Evolutionary conservation across 2,888 invertebrate genomes (phyloP).

Genomic region (Drosophila cognata): DNA sequence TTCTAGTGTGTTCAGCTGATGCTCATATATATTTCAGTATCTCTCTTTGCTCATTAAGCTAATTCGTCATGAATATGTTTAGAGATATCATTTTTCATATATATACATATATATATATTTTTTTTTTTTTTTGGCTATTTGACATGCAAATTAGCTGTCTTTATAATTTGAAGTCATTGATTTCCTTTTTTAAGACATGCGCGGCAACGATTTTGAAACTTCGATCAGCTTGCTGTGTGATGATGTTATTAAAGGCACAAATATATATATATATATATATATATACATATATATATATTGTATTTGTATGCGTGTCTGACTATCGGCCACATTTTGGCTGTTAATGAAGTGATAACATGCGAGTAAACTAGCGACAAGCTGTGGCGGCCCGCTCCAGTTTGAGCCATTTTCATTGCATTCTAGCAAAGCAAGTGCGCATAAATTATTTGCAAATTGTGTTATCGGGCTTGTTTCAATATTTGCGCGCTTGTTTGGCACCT

Average conservation of each 20-base stretch:
- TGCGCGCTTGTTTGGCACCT: slow-evolving; percentile 65
- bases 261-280: neutral
- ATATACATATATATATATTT: neutral
- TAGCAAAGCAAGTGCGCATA: slow-evolving; percentile 53
- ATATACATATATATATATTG: neutral
- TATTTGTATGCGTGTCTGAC: neutral
- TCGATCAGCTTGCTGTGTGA: slow-evolving; percentile 11
- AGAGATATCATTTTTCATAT: too few relatives aligned
- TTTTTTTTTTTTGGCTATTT: neutral
- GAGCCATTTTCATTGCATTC: slow-evolving; percentile 12
- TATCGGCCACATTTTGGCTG: slow-evolving; percentile 26
- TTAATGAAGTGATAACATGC: slow-evolving; percentile 52
- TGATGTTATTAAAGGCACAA: slow-evolving; percentile 28
- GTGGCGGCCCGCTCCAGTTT: slow-evolving; percentile 34
- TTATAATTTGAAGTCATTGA: slow-evolving; percentile 23
- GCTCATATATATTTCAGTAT: slow-evolving; percentile 5
- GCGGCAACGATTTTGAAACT: slow-evolving; percentile 13
- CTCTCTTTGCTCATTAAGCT: slow-evolving; percentile 3
- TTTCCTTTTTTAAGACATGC: slow-evolving; percentile 22
- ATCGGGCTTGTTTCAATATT: slow-evolving; percentile 64
- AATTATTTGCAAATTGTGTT: slow-evolving; percentile 71
- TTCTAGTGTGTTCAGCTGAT: neutral
- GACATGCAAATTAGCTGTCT: slow-evolving; percentile 38
- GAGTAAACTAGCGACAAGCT: slow-evolving; percentile 27
- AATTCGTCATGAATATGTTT: slow-evolving; percentile 15